Base-by-base conservation (phyloP, 2,888 invertebrate genomes). In the Ecliptopera silaceata region DNA sequence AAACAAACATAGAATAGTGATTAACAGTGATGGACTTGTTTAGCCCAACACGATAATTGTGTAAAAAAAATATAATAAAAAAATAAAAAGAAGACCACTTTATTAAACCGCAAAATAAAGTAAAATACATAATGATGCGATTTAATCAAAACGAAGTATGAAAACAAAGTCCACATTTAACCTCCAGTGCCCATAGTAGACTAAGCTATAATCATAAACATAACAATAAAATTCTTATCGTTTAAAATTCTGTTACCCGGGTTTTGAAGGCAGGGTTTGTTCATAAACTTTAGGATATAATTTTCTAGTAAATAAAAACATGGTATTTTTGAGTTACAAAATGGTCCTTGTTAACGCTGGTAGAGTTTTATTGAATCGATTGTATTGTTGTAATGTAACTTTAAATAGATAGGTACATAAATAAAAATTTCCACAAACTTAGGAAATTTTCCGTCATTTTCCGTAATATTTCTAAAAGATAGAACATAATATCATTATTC, bases 211-310 rank as follows among this genome's bases (percentile, higher is more conserved):
- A 56, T 38, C 32, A 26, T 56, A 51, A 56, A 56, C 38, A 57
- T 48, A 52, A 57, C 57, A 48, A 52, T 57, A 48, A 52, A 51
- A 57, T 44, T 43, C 17, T 52, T 48, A 52, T 52, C 43, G 43
- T 47, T 38, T 13, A 18, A 42, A 52, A 34, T 49, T 32, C 17
- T 45, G 38, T 42, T 47, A 26, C 47, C n/a, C 20, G 39, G 47
- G 41, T 52, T 43, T 29, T 52, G 31, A 47, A 48, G 41, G 20
- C 41, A 12, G 31, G 20, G 44, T 43, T 47, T n/a, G 17, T n/a
- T 47, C 20, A 20, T 57, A 52, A 43, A 48, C 13, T 26, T 31
- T 52, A 12, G 31, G 18, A 51, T n/a, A 12, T 45, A 45, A 50
- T 44, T 29, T 45, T 34, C 12, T 34, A 12, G 10, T n/a, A n/a